Percentiles rank a stretch among this genome's conserved stretches.
phyloP scores from a whole-genome alignment of 2,797 vertebrate species.

The Chaetodon trifasciatus region DNA sequence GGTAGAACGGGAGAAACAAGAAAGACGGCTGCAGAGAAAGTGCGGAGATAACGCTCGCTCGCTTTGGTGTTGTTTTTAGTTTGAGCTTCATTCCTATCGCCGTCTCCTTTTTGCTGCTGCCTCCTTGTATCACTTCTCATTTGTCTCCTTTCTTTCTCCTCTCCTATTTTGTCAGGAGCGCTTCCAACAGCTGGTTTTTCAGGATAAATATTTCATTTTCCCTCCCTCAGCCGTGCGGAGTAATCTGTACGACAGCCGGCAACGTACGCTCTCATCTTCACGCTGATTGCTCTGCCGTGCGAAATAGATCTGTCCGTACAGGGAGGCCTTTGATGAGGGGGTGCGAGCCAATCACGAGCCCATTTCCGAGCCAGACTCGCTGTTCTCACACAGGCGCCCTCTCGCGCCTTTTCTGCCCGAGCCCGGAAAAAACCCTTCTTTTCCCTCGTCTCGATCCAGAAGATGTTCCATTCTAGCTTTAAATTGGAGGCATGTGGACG shows the following conservation, averaged over 20 bases:
- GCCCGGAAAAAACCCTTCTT: conserved; percentile 1
- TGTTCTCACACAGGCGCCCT: conserved; percentile 28
- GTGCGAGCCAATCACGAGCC: conserved; percentile 41
- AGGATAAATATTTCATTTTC: conserved; percentile 69
- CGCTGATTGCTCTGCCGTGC: conserved; percentile 51
- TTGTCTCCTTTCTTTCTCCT: conserved; percentile 5
- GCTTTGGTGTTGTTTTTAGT: conserved; percentile 13
- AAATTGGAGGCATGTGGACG: conserved; percentile 74
- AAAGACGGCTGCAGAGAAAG: conserved; percentile 43
- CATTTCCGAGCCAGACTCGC: conserved; percentile 28
- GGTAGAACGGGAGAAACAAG: conserved; percentile 33
- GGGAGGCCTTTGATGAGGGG: conserved; percentile 52
- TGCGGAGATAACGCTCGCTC: conserved; percentile 53
- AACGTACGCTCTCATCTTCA: conserved; percentile 54
- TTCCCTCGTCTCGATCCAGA: neutral
- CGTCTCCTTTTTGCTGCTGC: conserved; percentile 4
- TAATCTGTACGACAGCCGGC: conserved; percentile 58
- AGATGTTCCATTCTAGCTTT: conserved; percentile 35
- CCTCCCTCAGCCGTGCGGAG: conserved; percentile 19
- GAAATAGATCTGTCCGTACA: conserved; percentile 63
- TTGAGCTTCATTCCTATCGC: conserved; percentile 13
- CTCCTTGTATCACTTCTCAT: conserved; percentile 31
- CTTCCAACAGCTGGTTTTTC: conserved; percentile 54
- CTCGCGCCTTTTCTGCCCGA: neutral
- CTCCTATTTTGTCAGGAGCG: conserved; percentile 18